Base-by-base conservation (phyloP, 2,888 invertebrate species). In the Caenorhabditis afra region DNA sequence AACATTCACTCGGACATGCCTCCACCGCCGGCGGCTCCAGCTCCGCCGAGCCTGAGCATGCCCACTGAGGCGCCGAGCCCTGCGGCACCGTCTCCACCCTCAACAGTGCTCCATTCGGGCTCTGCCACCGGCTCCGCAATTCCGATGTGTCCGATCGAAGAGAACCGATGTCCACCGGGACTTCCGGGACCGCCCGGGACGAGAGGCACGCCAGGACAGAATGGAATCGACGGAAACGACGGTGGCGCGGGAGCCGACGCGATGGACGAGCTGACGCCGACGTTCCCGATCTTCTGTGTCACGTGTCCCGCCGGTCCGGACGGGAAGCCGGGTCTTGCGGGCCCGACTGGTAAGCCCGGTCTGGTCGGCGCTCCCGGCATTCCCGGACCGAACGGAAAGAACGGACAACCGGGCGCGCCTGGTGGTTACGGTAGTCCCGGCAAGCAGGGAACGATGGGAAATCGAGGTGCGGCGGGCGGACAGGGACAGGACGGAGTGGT, bases 301-400 rank as follows among this genome's bases (percentile, higher is more conserved):
- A 53, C 68, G 5, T 79, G 79, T 35, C 79, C 79, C 23, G 50
- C 74, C 10, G 79, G 79, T 0, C 79, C 79, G 0, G 79, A 79
- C 50, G 79, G 79, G 11, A 74, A 65, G 39, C 79, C 71, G 5
- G 79, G 79, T 3, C 20, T 45, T 16, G 20, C 62, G 11, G 79
- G 79, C 16, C 44, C 49, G 0, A 64, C 59, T 18, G 79, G 79
- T 2, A 58, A 59, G 11, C 70, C 74, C 0, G 79, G 79, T 11
- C 53, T 79, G 0, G 52, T 29, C 2, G 79, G 79, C 0, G 68
- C 79, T 2, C 68, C 61, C 1, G 79, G 79, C 4, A 70, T 70
- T 12, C 79, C 74, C 18, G 79, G 79, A 23, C 64, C 70, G 8
- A 75, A 55, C 29, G 79, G 79, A 4, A 79, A 79, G 41, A 68